Conservation (phyloP, 2,888 invertebrate genomes). For the Diogma glabrata region DNA sequence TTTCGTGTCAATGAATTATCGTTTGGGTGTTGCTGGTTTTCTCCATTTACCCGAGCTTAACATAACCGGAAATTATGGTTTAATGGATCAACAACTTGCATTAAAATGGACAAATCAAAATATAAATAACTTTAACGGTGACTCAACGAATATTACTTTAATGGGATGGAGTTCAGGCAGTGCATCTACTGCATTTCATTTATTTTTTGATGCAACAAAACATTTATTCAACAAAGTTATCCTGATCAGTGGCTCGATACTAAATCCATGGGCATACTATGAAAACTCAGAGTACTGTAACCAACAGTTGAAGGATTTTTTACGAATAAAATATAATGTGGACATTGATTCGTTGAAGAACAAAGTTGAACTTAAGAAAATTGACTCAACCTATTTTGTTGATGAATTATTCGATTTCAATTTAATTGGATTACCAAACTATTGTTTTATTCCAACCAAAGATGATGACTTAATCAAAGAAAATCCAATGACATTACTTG, state of each 20-base stretch:
- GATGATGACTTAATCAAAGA: not conserved
- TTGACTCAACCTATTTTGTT: too few species aligned
- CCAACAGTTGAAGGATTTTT: too few species aligned
- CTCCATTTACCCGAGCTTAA: constrained; percentile 4
- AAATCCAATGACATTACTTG: not conserved
- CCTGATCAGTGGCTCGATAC: not conserved
- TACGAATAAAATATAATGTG: too few species aligned
- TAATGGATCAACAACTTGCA: constrained; percentile 1
- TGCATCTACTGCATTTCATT: not conserved
- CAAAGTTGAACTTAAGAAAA: too few species aligned
- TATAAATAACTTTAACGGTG: not conserved
- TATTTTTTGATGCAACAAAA: not conserved
- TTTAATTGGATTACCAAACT: not conserved
- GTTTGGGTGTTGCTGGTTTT: constrained; percentile 29
- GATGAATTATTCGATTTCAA: too few species aligned
- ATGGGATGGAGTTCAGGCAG: constrained; percentile 7
- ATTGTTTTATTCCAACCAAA: not conserved
- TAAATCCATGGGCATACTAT: constrained; percentile 1
- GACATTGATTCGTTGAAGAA: too few species aligned
- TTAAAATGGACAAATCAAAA: not conserved
- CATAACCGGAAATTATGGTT: not conserved
- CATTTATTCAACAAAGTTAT: not conserved
- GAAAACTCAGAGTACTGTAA: not conserved
- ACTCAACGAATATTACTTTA: not conserved
- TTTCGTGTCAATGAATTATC: constrained; percentile 27